These are phyloP conservation scores for Macrophya annulata DNA, from an alignment of 2,888 invertebrate species.

Conservation along the genomic window DNA sequence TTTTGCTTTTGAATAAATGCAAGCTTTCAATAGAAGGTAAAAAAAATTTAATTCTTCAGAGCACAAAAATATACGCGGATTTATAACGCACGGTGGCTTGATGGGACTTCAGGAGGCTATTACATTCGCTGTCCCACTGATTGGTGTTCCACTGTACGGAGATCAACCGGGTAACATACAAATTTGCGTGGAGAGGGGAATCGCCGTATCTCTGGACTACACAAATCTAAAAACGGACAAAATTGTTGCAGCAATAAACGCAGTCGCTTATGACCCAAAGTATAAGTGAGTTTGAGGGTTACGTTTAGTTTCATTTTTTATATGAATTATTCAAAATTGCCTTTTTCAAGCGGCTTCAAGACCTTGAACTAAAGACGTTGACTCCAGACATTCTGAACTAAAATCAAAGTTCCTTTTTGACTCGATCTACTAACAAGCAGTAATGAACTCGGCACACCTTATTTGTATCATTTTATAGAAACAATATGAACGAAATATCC, in stretches of 20 bases:
- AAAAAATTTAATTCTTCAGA: slow-evolving; percentile 62
- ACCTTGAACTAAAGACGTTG: too few relatives aligned
- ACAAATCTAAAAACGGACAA: slow-evolving; percentile 63
- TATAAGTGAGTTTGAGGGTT: slow-evolving; percentile 64
- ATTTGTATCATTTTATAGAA: slow-evolving; percentile 60
- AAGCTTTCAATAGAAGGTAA: neutral
- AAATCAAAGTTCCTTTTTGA: neutral
- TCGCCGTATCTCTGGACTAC: slow-evolving; percentile 63
- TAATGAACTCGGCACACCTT: neutral
- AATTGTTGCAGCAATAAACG: slow-evolving; percentile 64
- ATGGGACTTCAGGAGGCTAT: slow-evolving; percentile 72
- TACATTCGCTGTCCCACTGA: slow-evolving; percentile 69
- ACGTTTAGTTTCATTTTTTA: neutral
- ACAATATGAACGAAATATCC: slow-evolving; percentile 63
- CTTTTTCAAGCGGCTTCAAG: too few relatives aligned
- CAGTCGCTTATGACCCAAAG: slow-evolving; percentile 63
- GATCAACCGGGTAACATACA: slow-evolving; percentile 71
- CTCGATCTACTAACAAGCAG: neutral
- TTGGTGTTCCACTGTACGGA: slow-evolving; percentile 73
- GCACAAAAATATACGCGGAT: slow-evolving; percentile 71
- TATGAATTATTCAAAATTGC: neutral
- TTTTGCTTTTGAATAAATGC: neutral
- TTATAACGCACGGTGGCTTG: slow-evolving; percentile 74
- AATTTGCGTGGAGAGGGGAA: slow-evolving; percentile 61
- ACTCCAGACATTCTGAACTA: too few relatives aligned